Evolutionary conservation across 2,113 vertebrate genomes (phyloP).

Genomic region (Scomber japonicus): DNA sequence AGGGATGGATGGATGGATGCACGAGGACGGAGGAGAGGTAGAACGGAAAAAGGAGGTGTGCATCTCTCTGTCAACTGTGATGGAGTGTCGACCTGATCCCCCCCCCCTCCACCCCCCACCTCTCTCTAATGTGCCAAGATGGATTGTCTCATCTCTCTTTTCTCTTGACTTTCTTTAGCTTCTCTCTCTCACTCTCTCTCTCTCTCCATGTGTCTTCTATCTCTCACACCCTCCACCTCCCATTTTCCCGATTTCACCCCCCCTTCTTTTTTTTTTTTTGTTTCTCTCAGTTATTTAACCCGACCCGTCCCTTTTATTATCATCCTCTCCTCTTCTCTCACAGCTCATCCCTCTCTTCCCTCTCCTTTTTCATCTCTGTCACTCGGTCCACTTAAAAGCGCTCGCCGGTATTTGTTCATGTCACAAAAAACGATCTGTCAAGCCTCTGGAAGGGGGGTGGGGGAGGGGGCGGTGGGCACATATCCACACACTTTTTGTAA

Average conservation of each 20-base stretch:
- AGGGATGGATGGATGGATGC: conserved; percentile 58
- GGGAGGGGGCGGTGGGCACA: not conserved
- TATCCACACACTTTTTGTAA: conserved; percentile 41
- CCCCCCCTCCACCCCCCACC: conserved; percentile 25
- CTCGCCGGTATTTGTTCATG: conserved; percentile 56
- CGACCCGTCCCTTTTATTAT: not conserved
- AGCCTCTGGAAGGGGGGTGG: not conserved
- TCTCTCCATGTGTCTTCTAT: conserved; percentile 35
- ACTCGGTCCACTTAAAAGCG: conserved; percentile 50
- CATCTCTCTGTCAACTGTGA: conserved; percentile 82
- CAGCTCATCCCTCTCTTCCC: not conserved
- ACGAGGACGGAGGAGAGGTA: conserved; percentile 74
- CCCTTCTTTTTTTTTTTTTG: not conserved
- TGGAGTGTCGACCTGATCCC: conserved; percentile 79
- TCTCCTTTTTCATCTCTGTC: conserved; percentile 43
- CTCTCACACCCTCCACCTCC: conserved; percentile 17
- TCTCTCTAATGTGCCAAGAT: conserved; percentile 91
- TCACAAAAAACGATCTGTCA: conserved; percentile 54
- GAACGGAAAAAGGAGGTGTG: conserved; percentile 74
- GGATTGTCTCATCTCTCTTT: conserved; percentile 92
- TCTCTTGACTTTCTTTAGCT: conserved; percentile 5
- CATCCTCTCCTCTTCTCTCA: conserved; percentile 2
- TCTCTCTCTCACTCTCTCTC: conserved; percentile 31
- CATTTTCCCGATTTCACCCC: conserved; percentile 2
- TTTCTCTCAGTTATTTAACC: conserved; percentile 1